These are phyloP conservation scores for Aleiodes sp. DNA, from an alignment of 1,140 invertebrate species.

Conservation along the genomic window DNA sequence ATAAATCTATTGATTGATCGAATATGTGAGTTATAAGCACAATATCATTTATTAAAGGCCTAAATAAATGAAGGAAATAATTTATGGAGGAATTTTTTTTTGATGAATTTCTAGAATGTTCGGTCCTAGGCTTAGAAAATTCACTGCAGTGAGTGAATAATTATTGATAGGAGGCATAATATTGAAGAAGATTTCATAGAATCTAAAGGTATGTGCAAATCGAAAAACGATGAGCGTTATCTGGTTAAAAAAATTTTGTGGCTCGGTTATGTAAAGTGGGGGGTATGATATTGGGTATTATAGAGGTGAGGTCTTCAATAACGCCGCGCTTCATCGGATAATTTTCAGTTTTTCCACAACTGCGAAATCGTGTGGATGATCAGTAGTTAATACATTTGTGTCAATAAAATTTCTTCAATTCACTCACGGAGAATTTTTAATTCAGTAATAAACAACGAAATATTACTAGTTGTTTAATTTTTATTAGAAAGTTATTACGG, in stretches of 20 bases:
- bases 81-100: no score
- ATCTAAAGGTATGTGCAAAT: background rate
- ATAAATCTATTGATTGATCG: no score
- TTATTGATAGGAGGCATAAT: background rate
- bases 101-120: no score
- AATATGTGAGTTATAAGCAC: no score
- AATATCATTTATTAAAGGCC: no score
- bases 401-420: background rate
- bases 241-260: background rate
- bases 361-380: constrained; percentile 23
- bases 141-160: background rate
- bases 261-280: constrained; percentile 13
- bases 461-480: background rate
- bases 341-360: constrained; percentile 41
- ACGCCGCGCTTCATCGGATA: constrained; percentile 1
- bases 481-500: no score
- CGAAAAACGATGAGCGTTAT: constrained; percentile 9
- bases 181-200: background rate
- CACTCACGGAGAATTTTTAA: background rate
- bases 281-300: constrained; percentile 33
- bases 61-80: no score
- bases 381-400: background rate
- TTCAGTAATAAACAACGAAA: background rate
- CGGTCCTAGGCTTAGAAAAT: no score
- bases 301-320: constrained; percentile 33